Percentiles rank a stretch among this genome's conserved stretches.
Conservation (phyloP, 2,113 vertebrate species). For the Tyto alba region DNA sequence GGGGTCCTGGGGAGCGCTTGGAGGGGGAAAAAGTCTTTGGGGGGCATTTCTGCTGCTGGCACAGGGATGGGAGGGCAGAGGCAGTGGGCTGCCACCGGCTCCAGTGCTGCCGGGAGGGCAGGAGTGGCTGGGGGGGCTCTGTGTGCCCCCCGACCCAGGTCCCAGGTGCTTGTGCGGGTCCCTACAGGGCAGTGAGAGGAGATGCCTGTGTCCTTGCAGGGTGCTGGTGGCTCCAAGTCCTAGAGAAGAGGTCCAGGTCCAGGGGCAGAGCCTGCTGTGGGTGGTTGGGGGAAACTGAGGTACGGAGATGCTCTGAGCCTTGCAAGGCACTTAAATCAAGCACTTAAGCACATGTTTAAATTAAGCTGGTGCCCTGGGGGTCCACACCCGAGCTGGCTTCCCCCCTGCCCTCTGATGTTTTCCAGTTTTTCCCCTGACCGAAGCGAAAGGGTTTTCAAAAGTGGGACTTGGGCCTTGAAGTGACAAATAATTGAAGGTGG, state of each 20-base stretch:
- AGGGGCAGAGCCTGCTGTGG: background rate
- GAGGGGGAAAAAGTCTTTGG: background rate
- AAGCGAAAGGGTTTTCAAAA: background rate
- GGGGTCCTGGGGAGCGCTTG: fast-evolving
- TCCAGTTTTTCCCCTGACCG: background rate
- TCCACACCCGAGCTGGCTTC: background rate
- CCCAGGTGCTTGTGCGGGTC: background rate
- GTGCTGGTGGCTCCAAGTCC: background rate
- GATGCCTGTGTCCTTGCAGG: fast-evolving
- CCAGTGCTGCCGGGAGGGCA: background rate
- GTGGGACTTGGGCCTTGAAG: background rate
- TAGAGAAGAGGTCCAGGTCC: background rate
- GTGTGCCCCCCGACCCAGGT: background rate
- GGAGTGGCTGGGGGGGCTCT: background rate
- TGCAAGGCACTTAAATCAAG: background rate
- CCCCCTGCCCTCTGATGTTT: background rate
- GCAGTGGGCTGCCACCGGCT: fast-evolving
- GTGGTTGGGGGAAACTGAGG: background rate
- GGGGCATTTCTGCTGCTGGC: background rate
- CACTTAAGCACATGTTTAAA: background rate
- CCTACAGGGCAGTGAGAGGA: background rate
- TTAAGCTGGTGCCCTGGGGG: background rate
- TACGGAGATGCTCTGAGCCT: background rate
- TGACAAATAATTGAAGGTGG: background rate
- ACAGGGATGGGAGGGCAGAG: fast-evolving